Percentiles rank a stretch among this genome's conserved stretches.
phyloP scores from a whole-genome alignment of 2,797 vertebrate genomes.

The Artibeus jamaicensis region DNA sequence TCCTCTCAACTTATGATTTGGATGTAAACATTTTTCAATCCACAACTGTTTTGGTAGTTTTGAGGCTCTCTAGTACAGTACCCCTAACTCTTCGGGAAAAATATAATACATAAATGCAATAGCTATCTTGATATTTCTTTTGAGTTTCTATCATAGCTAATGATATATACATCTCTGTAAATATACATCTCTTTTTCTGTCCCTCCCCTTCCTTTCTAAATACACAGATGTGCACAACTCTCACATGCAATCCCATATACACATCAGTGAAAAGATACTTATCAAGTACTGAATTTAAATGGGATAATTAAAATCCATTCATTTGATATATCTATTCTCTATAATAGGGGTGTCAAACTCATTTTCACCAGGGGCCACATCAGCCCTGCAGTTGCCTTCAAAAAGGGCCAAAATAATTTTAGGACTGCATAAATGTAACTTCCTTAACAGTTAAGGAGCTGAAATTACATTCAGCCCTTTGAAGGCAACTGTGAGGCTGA shows the following conservation, averaged over 20 bases:
- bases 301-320: conserved; percentile 7
- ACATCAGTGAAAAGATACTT: neutral
- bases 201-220: neutral
- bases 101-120: neutral
- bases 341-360: neutral
- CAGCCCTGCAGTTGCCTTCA: too few relatives aligned
- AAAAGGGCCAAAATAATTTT: too few relatives aligned
- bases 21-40: neutral
- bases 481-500: too few relatives aligned
- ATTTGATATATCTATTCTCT: neutral
- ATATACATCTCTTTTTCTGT: neutral
- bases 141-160: neutral
- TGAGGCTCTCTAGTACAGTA: conserved; percentile 24
- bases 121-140: neutral
- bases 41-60: neutral
- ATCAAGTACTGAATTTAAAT: conserved; percentile 10
- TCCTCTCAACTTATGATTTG: conserved; percentile 2
- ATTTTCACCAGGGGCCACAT: too few relatives aligned
- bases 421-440: too few relatives aligned
- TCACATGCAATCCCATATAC: neutral
- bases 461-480: too few relatives aligned
- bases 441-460: too few relatives aligned
- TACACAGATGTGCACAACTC: neutral
- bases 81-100: conserved; percentile 3
- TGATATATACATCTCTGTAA: neutral